phyloP scores from a whole-genome alignment of 2,113 vertebrate genomes.

The Tetraodon nigroviridis region DNA sequence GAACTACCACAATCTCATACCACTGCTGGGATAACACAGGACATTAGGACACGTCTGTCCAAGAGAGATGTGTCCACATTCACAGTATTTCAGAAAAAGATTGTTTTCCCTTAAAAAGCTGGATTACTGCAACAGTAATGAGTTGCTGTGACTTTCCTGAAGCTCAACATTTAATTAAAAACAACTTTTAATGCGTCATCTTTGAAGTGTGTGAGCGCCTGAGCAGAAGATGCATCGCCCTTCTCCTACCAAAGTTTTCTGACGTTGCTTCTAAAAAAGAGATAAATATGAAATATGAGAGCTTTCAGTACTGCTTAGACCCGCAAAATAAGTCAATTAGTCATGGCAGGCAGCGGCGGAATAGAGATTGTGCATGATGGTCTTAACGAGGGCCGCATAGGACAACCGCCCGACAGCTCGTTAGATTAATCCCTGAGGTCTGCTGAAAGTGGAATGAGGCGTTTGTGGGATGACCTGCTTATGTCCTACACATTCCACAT shows the following conservation, averaged over 20 bases:
- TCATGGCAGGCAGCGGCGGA: conserved; percentile 69
- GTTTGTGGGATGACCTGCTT: conserved; percentile 70
- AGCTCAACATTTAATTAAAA: conserved; percentile 7
- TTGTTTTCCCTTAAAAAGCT: background rate
- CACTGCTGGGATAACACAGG: conserved; percentile 15
- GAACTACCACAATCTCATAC: conserved; percentile 34
- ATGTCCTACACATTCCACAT: conserved; percentile 65
- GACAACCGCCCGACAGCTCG: conserved; percentile 71
- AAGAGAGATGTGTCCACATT: conserved; percentile 1
- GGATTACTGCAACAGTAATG: no score
- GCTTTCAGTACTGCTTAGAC: conserved; percentile 68
- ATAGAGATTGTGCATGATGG: conserved; percentile 69
- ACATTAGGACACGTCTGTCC: conserved; percentile 34
- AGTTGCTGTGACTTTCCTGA: no score
- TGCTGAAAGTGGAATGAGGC: conserved; percentile 67
- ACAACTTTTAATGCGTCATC: background rate
- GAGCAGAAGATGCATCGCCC: conserved; percentile 17
- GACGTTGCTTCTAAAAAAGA: conserved; percentile 54
- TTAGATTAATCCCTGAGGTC: conserved; percentile 74
- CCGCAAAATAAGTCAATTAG: conserved; percentile 73
- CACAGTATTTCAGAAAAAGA: background rate
- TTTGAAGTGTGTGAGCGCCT: conserved; percentile 10
- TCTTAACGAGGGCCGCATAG: conserved; percentile 69
- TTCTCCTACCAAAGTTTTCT: conserved; percentile 44
- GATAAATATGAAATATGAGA: conserved; percentile 71